Evolutionary conservation across 2,113 vertebrate genomes (phyloP), one percentile per base, ranked within the genome.

Genomic region (Hyla sarda): DNA sequence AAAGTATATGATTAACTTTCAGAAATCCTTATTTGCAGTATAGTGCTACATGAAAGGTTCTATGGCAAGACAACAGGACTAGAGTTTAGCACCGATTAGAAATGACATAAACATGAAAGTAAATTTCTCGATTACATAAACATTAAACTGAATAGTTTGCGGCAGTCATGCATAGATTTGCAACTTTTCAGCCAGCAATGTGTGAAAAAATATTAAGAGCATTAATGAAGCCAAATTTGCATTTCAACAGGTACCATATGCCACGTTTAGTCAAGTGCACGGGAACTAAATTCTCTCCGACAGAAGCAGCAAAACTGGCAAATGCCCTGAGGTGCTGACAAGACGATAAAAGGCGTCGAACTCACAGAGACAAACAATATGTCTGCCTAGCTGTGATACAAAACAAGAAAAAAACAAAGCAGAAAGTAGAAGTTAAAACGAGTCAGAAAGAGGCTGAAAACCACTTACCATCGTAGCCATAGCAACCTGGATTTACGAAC

Each of bases 391-490:
- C 34, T 17, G 37, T 50, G 37, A 76, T 47, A 50, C 25, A 76
- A 3, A 54, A 73, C 47, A 41, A 71, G n/a, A 82, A 28, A 47
- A n/a, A 54, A 58, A 13, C 8, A 14, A n/a, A 82, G 67, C n/a
- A 12, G 25, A 32, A 67, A 67, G 34, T 50, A 48, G 9, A 28
- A 47, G 41, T 28, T n/a, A 25, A 67, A 65, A 11, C 17, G 56
- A 67, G 79, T 50, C 41, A 71, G 81, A 82, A 50, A 28, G 3
- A 60, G 47, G 32, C 47, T 62, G 45, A 79, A 25, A 79, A 78
- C 65, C 41, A 69, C 74, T 85, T 78, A 41, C 21, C 58, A 69
- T n/a, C 11, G 83, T 85, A 78, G 74, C 47, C 83, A 85, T 85
- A 76, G 79, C 83, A 85, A 85, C 47, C 13, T 9, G 17, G 60